These are phyloP conservation scores for Enoplosus armatus DNA, from an alignment of 2,797 vertebrate species.

Conservation along the genomic window DNA sequence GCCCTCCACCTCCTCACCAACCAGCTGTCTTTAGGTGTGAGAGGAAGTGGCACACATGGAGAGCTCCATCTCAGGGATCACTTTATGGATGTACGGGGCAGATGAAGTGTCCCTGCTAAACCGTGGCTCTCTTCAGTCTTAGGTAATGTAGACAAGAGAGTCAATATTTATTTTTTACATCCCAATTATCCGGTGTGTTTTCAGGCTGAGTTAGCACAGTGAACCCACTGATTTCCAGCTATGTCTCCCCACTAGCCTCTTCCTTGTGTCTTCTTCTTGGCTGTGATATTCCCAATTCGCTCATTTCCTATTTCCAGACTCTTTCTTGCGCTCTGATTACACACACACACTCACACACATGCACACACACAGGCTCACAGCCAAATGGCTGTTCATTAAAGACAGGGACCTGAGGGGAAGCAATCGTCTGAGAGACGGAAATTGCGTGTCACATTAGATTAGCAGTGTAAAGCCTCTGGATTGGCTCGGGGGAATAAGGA, in stretches of 20 bases:
- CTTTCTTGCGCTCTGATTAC: constrained; percentile 66
- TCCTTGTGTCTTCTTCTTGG: constrained; percentile 55
- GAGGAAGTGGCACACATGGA: constrained; percentile 21
- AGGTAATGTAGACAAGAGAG: constrained; percentile 28
- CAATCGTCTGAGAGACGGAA: constrained; percentile 86
- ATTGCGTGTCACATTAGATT: constrained; percentile 88
- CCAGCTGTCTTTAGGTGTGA: constrained; percentile 56
- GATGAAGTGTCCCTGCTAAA: constrained; percentile 23
- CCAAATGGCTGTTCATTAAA: constrained; percentile 88
- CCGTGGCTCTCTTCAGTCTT: constrained; percentile 14
- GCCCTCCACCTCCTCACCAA: constrained; percentile 39
- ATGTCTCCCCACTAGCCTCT: constrained; percentile 31
- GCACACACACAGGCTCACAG: constrained; percentile 71
- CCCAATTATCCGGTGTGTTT: constrained; percentile 50
- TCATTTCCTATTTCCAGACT: constrained; percentile 76
- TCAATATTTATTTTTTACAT: constrained; percentile 59
- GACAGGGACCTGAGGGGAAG: constrained; percentile 87
- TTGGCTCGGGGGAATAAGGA: constrained; percentile 84
- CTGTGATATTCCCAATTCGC: constrained; percentile 78
- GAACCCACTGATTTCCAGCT: constrained; percentile 39
- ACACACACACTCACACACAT: constrained; percentile 48
- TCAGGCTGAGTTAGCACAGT: constrained; percentile 40
- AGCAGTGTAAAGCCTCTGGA: constrained; percentile 84
- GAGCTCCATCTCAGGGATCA: constrained; percentile 20
- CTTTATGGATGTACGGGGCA: constrained; percentile 18